Percentiles rank a stretch among this genome's conserved stretches.
Evolutionary conservation across 1,140 invertebrate genomes (phyloP).

Genomic region (Pseudomyrmex concolor): DNA sequence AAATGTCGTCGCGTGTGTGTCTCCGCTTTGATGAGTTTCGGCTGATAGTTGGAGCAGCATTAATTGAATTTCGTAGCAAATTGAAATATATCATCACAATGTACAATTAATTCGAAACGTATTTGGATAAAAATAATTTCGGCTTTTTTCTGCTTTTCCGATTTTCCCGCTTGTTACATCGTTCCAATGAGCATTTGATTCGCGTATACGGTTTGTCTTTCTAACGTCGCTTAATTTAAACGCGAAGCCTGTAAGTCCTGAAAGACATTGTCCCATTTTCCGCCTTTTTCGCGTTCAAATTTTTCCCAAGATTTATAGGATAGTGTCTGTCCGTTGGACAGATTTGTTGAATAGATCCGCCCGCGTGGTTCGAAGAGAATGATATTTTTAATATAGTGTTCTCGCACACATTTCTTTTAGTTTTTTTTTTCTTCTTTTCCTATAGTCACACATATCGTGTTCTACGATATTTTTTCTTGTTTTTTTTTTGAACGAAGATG

Average conservation of each 20-base stretch:
- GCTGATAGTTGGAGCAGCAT: constrained; percentile 19
- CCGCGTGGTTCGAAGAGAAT: not conserved
- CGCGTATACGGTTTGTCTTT: constrained; percentile 40
- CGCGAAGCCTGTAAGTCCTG: constrained; percentile 9
- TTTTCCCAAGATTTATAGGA: constrained; percentile 45
- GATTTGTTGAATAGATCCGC: constrained; percentile 3
- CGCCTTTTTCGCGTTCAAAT: constrained; percentile 30
- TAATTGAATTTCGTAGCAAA: constrained; percentile 45
- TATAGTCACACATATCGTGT: no score
- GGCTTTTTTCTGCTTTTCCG: not conserved
- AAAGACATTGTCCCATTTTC: constrained; percentile 44
- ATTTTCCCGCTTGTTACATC: constrained; percentile 41
- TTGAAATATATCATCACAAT: not conserved
- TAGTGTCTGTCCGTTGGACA: not conserved
- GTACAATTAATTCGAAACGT: constrained; percentile 34
- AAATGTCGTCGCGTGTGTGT: not conserved
- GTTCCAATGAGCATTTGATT: constrained; percentile 49
- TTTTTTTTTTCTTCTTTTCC: no score
- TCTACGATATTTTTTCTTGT: no score
- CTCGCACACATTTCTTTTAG: no score
- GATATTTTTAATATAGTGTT: no score
- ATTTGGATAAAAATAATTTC: constrained; percentile 35
- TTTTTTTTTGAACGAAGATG: no score
- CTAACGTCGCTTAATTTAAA: constrained; percentile 44
- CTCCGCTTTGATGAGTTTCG: not conserved